Percentiles rank a stretch among this genome's conserved stretches.
Evolutionary conservation across 2,888 invertebrate species (phyloP).

Genomic region (Diarsia mendica): DNA sequence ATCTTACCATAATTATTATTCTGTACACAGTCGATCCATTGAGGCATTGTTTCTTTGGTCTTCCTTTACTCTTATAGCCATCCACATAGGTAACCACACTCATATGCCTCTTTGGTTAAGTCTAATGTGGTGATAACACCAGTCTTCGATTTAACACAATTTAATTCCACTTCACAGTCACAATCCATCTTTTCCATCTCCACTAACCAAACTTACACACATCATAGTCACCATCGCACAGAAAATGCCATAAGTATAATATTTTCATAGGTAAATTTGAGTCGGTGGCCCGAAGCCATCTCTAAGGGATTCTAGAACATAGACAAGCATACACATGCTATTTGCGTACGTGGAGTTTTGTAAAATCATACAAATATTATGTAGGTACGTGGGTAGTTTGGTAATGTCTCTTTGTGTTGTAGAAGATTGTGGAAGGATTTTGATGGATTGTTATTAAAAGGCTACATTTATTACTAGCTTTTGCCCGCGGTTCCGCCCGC

Average conservation of each 20-base stretch:
- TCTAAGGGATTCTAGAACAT: slow-evolving; percentile 75
- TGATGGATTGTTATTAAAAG: neutral
- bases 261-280: slow-evolving; percentile 81
- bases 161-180: neutral
- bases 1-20: too few relatives aligned
- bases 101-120: too few relatives aligned
- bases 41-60: too few relatives aligned
- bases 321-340: slow-evolving; percentile 72
- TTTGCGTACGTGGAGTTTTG: slow-evolving; percentile 76
- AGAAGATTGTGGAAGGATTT: slow-evolving; percentile 9
- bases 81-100: too few relatives aligned
- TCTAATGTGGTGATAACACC: neutral
- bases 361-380: slow-evolving; percentile 55
- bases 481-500: too few relatives aligned
- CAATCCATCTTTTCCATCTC: neutral
- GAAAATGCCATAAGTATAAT: slow-evolving; percentile 66
- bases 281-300: slow-evolving; percentile 71
- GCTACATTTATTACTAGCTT: too few relatives aligned
- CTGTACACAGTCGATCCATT: too few relatives aligned
- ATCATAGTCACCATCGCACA: slow-evolving; percentile 36
- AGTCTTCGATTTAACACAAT: neutral
- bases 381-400: slow-evolving; percentile 37
- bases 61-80: too few relatives aligned
- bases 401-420: slow-evolving; percentile 23
- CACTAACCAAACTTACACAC: slow-evolving; percentile 25